These are phyloP conservation scores for Girardia tigrina DNA, from an alignment of 2,888 invertebrate species.

Conservation along the genomic window DNA sequence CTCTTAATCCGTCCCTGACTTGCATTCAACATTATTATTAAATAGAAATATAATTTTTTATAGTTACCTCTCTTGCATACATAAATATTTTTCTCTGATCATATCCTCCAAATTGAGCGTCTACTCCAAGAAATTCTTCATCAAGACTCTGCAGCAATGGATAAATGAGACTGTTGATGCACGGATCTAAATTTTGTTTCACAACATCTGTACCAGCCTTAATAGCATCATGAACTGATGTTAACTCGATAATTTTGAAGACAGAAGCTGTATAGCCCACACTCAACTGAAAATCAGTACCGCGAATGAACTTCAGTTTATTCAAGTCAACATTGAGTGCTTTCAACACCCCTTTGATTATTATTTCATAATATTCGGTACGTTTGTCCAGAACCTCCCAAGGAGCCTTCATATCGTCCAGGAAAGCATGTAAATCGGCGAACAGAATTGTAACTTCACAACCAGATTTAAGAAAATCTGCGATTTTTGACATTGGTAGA, in stretches of 20 bases:
- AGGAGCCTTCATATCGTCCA: conserved; percentile 98
- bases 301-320: conserved; percentile 81
- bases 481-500: conserved; percentile 94
- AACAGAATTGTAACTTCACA: conserved; percentile 87
- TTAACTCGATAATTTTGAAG: conserved; percentile 72
- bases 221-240: conserved; percentile 92
- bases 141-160: conserved; percentile 66
- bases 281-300: conserved; percentile 80
- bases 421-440: conserved; percentile 91
- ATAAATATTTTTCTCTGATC: conserved; percentile 99
- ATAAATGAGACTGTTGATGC: conserved; percentile 63
- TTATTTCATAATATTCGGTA: conserved; percentile 78
- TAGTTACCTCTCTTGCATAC: conserved; percentile 73
- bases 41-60: too few species aligned
- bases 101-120: conserved; percentile 98
- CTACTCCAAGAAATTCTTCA: conserved; percentile 90
- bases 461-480: conserved; percentile 84
- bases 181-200: conserved; percentile 87
- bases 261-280: conserved; percentile 86
- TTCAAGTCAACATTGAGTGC: conserved; percentile 83
- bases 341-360: conserved; percentile 81
- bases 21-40: too few species aligned
- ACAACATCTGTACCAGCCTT: conserved; percentile 99
- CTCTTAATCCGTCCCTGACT: too few species aligned
- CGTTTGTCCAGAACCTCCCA: conserved; percentile 82